Conservation (phyloP, 2,797 vertebrate genomes). For the Avahi laniger region DNA sequence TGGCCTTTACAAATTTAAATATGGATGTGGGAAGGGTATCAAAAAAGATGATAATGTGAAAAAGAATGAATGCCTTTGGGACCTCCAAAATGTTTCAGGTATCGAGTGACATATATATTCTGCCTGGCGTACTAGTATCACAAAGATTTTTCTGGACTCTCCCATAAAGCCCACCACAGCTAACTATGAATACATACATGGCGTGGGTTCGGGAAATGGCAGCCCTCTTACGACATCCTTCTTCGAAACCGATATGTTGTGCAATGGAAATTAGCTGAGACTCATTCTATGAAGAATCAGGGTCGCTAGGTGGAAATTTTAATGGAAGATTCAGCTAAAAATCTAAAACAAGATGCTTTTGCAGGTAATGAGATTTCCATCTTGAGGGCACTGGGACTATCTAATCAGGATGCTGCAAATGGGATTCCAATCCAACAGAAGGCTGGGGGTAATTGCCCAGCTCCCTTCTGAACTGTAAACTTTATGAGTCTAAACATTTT, state of each 20-base stretch:
- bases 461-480: background rate
- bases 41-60: background rate
- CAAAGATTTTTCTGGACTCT: background rate
- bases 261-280: background rate
- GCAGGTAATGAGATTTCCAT: background rate
- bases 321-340: background rate
- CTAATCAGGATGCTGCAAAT: background rate
- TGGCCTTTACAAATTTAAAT: background rate
- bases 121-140: background rate
- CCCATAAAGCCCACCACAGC: fast-evolving
- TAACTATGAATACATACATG: background rate
- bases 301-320: background rate
- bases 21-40: fast-evolving
- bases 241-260: background rate
- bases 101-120: background rate
- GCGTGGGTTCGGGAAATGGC: background rate
- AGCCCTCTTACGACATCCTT: background rate
- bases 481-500: background rate
- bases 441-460: background rate
- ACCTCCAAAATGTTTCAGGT: fast-evolving
- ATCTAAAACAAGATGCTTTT: background rate
- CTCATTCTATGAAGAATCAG: background rate
- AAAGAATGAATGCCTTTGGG: background rate
- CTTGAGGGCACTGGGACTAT: background rate
- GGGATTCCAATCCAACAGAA: background rate